A percentile compares a stretch with the other conserved stretches of the same genome.
phyloP scores from a whole-genome alignment of 2,888 invertebrate species.

The Agonopterix alstromeriana region DNA sequence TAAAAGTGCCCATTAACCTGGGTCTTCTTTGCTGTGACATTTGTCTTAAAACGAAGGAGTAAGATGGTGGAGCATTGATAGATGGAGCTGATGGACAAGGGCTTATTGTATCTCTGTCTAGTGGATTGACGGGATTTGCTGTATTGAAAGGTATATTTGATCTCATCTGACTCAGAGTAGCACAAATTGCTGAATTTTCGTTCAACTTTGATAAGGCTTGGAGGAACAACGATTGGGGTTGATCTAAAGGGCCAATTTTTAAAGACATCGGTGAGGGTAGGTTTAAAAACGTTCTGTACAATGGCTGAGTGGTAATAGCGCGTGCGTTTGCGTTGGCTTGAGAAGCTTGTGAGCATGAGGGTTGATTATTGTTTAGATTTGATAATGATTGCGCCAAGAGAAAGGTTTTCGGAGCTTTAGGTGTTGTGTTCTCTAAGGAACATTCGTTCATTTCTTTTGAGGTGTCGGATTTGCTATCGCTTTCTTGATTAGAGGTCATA shows the following conservation, averaged over 20 bases:
- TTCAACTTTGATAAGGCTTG: constrained; percentile 51
- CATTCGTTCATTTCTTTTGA: too few species aligned
- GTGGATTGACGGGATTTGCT: too few species aligned
- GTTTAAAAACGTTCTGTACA: constrained; percentile 18
- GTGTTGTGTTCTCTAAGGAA: too few species aligned
- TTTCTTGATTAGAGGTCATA: too few species aligned
- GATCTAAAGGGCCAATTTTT: constrained; percentile 13
- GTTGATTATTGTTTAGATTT: too few species aligned
- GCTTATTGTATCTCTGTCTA: not conserved
- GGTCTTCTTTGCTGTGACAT: constrained; percentile 50
- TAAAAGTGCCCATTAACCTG: constrained; percentile 59
- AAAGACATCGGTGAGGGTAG: constrained; percentile 25
- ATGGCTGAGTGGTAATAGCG: constrained; percentile 18
- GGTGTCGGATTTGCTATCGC: too few species aligned
- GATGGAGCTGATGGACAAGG: constrained; percentile 41
- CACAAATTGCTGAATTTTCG: constrained; percentile 30
- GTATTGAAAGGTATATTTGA: not conserved
- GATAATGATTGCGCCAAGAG: too few species aligned
- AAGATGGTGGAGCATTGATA: constrained; percentile 61
- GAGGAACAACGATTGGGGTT: constrained; percentile 46
- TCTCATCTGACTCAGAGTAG: not conserved
- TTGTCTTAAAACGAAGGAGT: constrained; percentile 63
- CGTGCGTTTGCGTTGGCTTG: constrained; percentile 7
- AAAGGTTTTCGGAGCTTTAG: too few species aligned
- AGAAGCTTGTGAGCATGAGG: too few species aligned